Evolutionary conservation across 2,113 vertebrate genomes (phyloP), one percentile per base, ranked within the genome.

Genomic region (Chrysemys picta): DNA sequence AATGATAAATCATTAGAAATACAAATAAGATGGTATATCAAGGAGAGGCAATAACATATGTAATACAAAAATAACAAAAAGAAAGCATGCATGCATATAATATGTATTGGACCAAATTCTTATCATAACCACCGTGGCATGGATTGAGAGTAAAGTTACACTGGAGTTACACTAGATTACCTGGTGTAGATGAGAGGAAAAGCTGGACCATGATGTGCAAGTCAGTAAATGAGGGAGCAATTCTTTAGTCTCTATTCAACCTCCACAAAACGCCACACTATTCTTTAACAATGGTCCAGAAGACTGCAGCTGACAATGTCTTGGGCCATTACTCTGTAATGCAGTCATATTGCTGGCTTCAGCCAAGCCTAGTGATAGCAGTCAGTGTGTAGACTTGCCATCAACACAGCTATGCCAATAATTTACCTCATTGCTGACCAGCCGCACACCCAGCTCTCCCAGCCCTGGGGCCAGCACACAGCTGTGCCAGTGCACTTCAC

Each of bases 11-110:
- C 27, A 27, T 10, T 92, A 52, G 54, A 35, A 91, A 91, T 84
- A 85, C 2, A 35, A 24, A 75, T 75, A 3, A n/a, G 21, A 56
- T 22, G 76, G 69, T 59, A 25, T 14, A 2, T 5, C 1, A 0
- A 24, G 57, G 57, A 50, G 52, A 21, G n/a, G 38, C 10, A 10
- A 56, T 62, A 62, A 35, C 27, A 31, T 59, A 59, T 9, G 29
- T 31, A 47, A 9, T 82, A 75, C 52, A 50, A 35, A 80, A n/a
- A 10, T 29, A 50, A 56, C 86, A 2, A 2, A 69, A 47, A 49
- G 45, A 87, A 3, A 62, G 38, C 17, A 0, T 2, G 2, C 0
- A 0, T 14, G 1, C 14, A 24, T 22, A 2, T 2, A 16, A 11
- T 72, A 86, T 84, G 22, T 78, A 80, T 1, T 1, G 38, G 16